These are phyloP conservation scores for Origma solitaria DNA, from an alignment of 2,113 vertebrate genomes.

Conservation along the genomic window DNA sequence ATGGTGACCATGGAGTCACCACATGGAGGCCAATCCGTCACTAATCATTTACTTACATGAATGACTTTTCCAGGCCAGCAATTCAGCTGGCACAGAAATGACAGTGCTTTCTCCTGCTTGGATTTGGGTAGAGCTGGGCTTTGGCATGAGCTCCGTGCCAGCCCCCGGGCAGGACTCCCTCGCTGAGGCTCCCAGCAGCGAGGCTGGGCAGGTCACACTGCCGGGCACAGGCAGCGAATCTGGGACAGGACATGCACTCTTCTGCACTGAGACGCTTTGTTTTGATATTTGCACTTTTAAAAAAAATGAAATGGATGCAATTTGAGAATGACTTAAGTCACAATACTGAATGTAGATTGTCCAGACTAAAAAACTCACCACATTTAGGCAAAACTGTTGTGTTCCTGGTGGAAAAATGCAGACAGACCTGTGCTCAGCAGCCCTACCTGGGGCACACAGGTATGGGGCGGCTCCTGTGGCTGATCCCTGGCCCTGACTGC, in stretches of 20 bases:
- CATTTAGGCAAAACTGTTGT: background rate
- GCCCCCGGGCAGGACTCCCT: background rate
- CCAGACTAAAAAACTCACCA: background rate
- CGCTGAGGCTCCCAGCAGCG: background rate
- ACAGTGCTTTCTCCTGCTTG: background rate
- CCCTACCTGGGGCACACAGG: background rate
- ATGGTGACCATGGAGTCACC: background rate
- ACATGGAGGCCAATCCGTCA: background rate
- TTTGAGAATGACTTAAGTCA: background rate
- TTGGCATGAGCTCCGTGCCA: background rate
- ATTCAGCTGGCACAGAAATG: background rate
- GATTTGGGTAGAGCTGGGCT: background rate
- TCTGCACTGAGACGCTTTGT: background rate
- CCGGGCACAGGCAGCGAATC: background rate
- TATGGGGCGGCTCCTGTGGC: background rate
- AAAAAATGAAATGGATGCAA: background rate
- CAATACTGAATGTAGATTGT: background rate
- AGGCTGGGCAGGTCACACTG: background rate
- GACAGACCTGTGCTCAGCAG: background rate
- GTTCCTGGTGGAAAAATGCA: background rate
- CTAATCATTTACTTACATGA: background rate
- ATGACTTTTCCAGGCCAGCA: background rate
- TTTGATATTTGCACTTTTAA: background rate
- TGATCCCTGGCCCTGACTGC: background rate
- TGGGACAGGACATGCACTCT: background rate